A percentile compares a stretch with the other conserved stretches of the same genome.
Evolutionary conservation across 2,888 invertebrate genomes (phyloP).

Genomic region (Euphydryas editha): DNA sequence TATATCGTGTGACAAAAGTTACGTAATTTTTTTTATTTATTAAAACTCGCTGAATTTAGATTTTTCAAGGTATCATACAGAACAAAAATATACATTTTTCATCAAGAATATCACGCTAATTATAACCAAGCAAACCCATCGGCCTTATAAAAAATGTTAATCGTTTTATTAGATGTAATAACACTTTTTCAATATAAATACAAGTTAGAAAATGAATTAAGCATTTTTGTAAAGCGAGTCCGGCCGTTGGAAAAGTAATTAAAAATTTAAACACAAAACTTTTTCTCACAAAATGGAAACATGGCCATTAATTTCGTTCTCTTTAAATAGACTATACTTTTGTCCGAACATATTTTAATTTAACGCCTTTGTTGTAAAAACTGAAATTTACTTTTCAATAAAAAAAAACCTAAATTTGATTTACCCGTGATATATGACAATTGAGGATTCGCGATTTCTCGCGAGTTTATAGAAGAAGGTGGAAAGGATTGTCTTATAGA

Average conservation of each 20-base stretch:
- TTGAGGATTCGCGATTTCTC: too few species aligned
- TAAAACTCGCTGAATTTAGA: too few species aligned
- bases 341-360: background rate
- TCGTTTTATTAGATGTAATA: background rate
- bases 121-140: too few species aligned
- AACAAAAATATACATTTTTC: too few species aligned
- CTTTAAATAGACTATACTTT: background rate
- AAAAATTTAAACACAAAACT: conserved; percentile 21
- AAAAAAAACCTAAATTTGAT: too few species aligned
- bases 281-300: conserved; percentile 14
- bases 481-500: too few species aligned
- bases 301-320: background rate
- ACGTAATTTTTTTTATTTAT: too few species aligned
- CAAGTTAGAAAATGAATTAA: background rate
- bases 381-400: background rate
- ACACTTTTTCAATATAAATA: background rate
- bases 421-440: background rate
- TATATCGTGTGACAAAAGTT: too few species aligned
- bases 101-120: too few species aligned
- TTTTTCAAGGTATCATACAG: too few species aligned
- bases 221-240: conserved; percentile 20
- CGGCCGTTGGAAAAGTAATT: conserved; percentile 23
- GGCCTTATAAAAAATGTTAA: too few species aligned
- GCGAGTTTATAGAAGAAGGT: too few species aligned
- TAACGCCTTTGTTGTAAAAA: background rate